Percentiles rank a stretch among this genome's conserved stretches.
Conservation (phyloP, 2,113 vertebrate genomes). For the Scatophagus argus region DNA sequence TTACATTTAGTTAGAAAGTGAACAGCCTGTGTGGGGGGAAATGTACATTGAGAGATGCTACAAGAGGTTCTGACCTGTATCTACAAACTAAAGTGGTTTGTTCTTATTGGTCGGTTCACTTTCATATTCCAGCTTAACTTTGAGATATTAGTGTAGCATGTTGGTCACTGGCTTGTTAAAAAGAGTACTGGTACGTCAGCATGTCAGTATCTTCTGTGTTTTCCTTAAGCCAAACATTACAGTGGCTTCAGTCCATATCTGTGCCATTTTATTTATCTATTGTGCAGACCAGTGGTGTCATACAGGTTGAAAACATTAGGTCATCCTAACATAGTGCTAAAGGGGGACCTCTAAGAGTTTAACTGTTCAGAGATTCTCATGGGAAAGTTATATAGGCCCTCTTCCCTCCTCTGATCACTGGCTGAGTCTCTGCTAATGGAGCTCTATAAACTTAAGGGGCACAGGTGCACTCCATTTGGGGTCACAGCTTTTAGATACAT, state of each 20-base stretch:
- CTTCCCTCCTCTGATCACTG: constrained; percentile 48
- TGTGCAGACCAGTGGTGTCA: constrained; percentile 17
- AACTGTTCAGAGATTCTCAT: constrained; percentile 46
- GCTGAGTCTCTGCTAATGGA: constrained; percentile 67
- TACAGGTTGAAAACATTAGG: constrained; percentile 45
- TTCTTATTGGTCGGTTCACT: constrained; percentile 36
- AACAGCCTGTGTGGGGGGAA: constrained; percentile 32
- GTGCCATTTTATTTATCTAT: constrained; percentile 10
- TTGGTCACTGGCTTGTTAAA: neutral
- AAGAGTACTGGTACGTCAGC: neutral
- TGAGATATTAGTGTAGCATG: constrained; percentile 9
- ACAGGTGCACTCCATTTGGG: constrained; percentile 78
- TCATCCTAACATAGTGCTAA: constrained; percentile 44
- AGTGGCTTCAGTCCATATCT: constrained; percentile 18
- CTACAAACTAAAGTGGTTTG: constrained; percentile 53
- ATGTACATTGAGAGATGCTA: constrained; percentile 57
- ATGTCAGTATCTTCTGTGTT: constrained; percentile 6
- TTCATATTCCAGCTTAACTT: constrained; percentile 28
- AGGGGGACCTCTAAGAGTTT: constrained; percentile 40
- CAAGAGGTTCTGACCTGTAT: constrained; percentile 65
- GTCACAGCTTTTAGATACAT: constrained; percentile 69
- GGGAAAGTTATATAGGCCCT: constrained; percentile 46
- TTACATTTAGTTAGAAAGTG: constrained; percentile 71
- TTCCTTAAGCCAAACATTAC: constrained; percentile 1
- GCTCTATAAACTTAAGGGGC: constrained; percentile 74